Base-by-base conservation (phyloP, 1,140 invertebrate species). In the Plectrocnemia conspersa region DNA sequence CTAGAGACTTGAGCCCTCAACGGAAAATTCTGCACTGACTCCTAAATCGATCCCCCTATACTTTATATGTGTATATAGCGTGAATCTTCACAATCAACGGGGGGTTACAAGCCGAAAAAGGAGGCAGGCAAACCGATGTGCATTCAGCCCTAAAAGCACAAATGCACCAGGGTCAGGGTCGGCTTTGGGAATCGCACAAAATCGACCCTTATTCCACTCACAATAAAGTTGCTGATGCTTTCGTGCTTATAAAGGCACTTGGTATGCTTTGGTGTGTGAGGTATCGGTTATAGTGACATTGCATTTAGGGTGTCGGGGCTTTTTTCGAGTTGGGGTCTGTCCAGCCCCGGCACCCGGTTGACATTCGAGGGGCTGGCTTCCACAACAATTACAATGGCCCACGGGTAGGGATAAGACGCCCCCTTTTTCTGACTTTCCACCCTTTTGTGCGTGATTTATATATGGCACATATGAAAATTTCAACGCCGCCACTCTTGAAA, bases 41-140 rank as follows among this genome's bases (percentile, higher is more conserved):
- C 53, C 16, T 22, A 40, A 56, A 56, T 53, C 44, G 29, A 53
- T 22, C 21, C 29, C 49, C 36, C 41, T 32, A 24, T 49, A 49
- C 54, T 60, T 56, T 56, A 59, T 59, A 59, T 56, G n/a, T n/a
- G n/a, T n/a, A n/a, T n/a, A 54, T 46, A 50, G 27, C 47, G 46
- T 33, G 13, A 46, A 55, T 45, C 46, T 49, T 52, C 33, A 45
- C 42, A 52, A 47, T 54, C 47, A 50, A 32, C 24, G 13, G 27
- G 23, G 33, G 40, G 24, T 41, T 52, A 44, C 49, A 46, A 50
- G 41, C 41, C 57, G 45, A 56, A 56, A 56, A 48, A 60, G 54
- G 29, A 56, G 58, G 58, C 58, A 41, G 41, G 47, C 48, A 58
- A 52, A 47, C 42, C 52, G 22, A 52, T 50, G 42, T 52, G 46